Conservation (phyloP, 2,113 vertebrate species). For the Sinocyclocheilus maitianheensis region DNA sequence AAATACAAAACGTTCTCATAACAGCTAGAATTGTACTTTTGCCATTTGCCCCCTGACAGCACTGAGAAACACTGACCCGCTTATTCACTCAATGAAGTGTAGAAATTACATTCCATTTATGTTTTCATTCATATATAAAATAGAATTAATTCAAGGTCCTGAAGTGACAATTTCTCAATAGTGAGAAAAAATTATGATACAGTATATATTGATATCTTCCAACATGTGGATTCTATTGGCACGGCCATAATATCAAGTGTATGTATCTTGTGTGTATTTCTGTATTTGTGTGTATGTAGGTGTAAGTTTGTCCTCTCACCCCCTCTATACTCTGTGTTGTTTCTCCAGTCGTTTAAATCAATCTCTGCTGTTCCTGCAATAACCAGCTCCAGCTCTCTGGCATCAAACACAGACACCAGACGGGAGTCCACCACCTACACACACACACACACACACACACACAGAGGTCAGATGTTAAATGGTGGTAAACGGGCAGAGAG, state of each 20-base stretch:
- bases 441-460: conserved; percentile 49
- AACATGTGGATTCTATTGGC: not conserved
- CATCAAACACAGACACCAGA: conserved; percentile 88
- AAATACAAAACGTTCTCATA: not conserved
- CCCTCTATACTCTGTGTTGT: conserved; percentile 89
- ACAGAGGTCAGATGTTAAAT: conserved; percentile 9
- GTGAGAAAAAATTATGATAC: not conserved
- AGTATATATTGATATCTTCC: not conserved
- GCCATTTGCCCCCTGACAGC: not conserved
- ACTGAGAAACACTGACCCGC: not conserved
- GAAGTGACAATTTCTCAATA: not conserved
- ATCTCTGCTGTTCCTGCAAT: conserved; percentile 90
- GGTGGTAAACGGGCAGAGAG: no score
- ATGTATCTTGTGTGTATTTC: not conserved
- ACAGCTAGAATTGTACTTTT: not conserved
- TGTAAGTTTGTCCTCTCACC: conserved; percentile 69
- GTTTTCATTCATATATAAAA: not conserved
- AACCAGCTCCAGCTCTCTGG: conserved; percentile 87
- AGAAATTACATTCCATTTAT: not conserved
- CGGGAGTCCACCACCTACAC: conserved; percentile 87
- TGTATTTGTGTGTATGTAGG: not conserved
- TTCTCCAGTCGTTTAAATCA: conserved; percentile 88
- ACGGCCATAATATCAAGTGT: not conserved
- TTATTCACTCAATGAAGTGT: not conserved
- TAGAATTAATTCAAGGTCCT: not conserved